Conservation (phyloP, 2,888 invertebrate species). For the Nomada ruficornis region DNA sequence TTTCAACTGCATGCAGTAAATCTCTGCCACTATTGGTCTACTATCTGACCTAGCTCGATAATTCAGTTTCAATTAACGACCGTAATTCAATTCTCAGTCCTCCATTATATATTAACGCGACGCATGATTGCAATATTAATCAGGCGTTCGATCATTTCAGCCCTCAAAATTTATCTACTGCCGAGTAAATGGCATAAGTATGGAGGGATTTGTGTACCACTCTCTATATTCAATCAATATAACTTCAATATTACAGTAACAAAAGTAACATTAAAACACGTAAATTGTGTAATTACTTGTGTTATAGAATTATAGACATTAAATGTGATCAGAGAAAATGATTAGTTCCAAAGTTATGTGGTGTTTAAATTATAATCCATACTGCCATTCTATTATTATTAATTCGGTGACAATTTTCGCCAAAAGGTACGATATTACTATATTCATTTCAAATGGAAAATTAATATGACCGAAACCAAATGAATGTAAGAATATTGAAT, state of each 20-base stretch:
- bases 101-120: slow-evolving; percentile 4
- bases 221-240: background rate
- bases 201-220: background rate
- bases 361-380: too few relatives aligned
- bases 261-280: background rate
- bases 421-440: too few relatives aligned
- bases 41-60: slow-evolving; percentile 20
- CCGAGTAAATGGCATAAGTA: slow-evolving; percentile 17
- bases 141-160: slow-evolving; percentile 42
- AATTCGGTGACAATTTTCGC: too few relatives aligned
- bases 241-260: background rate
- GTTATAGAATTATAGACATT: background rate
- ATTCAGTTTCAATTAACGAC: slow-evolving; percentile 44
- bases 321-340: too few relatives aligned
- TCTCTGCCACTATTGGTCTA: background rate
- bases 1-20: background rate
- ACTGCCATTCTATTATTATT: too few relatives aligned
- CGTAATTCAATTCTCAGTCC: slow-evolving; percentile 23
- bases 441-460: too few relatives aligned
- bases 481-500: too few relatives aligned
- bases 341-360: too few relatives aligned
- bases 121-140: slow-evolving; percentile 40
- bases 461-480: too few relatives aligned
- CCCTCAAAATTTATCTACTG: slow-evolving; percentile 49
- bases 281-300: background rate